Evolutionary conservation across 1,140 invertebrate genomes (phyloP).

Genomic region (Drosophila auraria): DNA sequence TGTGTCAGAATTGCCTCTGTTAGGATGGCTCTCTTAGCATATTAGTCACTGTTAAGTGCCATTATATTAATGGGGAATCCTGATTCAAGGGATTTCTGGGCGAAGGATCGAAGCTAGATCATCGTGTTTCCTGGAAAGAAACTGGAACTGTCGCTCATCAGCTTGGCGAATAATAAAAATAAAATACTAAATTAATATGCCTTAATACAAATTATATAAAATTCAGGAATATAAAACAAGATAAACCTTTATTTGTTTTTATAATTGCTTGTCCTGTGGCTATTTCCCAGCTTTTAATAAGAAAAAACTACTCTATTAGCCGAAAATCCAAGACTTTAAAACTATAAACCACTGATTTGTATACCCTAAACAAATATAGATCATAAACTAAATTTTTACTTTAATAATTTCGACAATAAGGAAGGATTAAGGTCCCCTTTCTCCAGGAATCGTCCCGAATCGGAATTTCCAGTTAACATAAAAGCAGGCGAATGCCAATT

Average conservation of each 20-base stretch:
- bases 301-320: no score
- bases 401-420: neutral
- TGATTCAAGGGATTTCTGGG: no score
- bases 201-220: no score
- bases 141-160: no score
- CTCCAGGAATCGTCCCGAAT: neutral
- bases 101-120: neutral
- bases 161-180: no score
- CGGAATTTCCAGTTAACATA: neutral
- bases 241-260: neutral
- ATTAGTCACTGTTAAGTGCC: neutral
- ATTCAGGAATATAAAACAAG: neutral
- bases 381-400: neutral
- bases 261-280: neutral
- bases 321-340: neutral
- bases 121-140: no score
- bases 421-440: neutral
- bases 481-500: neutral
- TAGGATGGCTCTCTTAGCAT: neutral
- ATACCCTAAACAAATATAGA: neutral
- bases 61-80: neutral
- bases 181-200: neutral
- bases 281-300: neutral
- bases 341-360: neutral
- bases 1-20: constrained; percentile 23